Percentiles rank a stretch among this genome's conserved stretches.
phyloP scores from a whole-genome alignment of 2,888 invertebrate species.

The Panzeria rudis region DNA sequence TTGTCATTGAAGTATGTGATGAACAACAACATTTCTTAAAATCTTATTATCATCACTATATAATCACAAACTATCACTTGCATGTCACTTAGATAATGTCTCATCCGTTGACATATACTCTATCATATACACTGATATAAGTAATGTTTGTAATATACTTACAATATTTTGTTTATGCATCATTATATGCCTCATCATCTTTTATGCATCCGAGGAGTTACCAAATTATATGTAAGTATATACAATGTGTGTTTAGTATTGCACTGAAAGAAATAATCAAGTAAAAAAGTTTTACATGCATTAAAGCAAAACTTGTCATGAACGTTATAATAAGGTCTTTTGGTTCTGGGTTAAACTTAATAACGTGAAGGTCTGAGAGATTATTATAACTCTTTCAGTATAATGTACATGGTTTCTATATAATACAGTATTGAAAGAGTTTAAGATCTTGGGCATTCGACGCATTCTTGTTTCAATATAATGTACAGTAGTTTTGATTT shows the following conservation, averaged over 20 bases:
- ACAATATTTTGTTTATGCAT: slow-evolving; percentile 66
- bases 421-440: too few species aligned
- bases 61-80: slow-evolving; percentile 71
- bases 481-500: too few species aligned
- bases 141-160: slow-evolving; percentile 56
- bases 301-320: background rate
- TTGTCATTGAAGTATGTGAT: slow-evolving; percentile 39
- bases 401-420: too few species aligned
- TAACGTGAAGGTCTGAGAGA: too few species aligned
- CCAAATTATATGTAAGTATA: slow-evolving; percentile 55
- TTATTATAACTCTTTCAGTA: too few species aligned
- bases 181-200: slow-evolving; percentile 72
- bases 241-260: background rate
- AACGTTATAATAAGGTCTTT: too few species aligned
- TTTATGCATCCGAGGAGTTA: slow-evolving; percentile 52
- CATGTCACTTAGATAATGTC: slow-evolving; percentile 70
- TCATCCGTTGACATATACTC: slow-evolving; percentile 64
- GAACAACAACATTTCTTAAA: slow-evolving; percentile 56
- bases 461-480: too few species aligned
- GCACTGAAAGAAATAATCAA: slow-evolving; percentile 32
- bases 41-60: slow-evolving; percentile 66
- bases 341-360: too few species aligned
- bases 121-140: slow-evolving; percentile 54
- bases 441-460: too few species aligned
- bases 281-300: too few species aligned